Evolutionary conservation across 2,113 vertebrate genomes (phyloP).

Genomic region (Gorilla gorilla): DNA sequence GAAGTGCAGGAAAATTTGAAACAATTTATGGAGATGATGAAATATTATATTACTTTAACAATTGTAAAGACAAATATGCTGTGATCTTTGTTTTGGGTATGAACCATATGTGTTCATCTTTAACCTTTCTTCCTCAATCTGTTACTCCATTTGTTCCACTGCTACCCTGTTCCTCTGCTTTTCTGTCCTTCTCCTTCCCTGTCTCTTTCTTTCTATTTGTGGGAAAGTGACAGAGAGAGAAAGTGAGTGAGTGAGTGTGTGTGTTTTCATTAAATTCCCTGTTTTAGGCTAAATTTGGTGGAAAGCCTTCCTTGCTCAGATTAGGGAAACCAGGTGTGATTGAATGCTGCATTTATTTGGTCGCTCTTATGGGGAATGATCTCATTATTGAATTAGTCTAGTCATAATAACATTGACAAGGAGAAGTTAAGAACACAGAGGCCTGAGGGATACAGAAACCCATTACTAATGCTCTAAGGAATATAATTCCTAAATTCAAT

Average conservation of each 20-base stretch:
- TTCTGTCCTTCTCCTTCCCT: background rate
- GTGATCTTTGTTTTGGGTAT: background rate
- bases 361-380: constrained; percentile 74
- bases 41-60: background rate
- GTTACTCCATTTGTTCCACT: background rate
- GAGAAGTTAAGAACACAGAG: constrained; percentile 68
- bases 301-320: constrained; percentile 47
- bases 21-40: background rate
- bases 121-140: background rate
- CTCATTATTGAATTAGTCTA: constrained; percentile 79
- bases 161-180: background rate
- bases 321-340: constrained; percentile 72
- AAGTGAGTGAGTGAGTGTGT: background rate
- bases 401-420: constrained; percentile 76
- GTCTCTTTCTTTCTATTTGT: background rate
- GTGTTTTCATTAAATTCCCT: constrained; percentile 46
- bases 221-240: background rate
- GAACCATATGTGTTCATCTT: background rate
- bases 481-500: constrained; percentile 80
- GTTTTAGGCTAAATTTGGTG: constrained; percentile 41
- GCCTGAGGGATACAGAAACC: constrained; percentile 73
- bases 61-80: background rate
- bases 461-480: constrained; percentile 75
- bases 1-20: constrained; percentile 4
- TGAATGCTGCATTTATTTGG: constrained; percentile 74